Percentiles rank a stretch among this genome's conserved stretches.
Conservation (phyloP, 2,113 vertebrate species). For the Microcebus griseorufus region DNA sequence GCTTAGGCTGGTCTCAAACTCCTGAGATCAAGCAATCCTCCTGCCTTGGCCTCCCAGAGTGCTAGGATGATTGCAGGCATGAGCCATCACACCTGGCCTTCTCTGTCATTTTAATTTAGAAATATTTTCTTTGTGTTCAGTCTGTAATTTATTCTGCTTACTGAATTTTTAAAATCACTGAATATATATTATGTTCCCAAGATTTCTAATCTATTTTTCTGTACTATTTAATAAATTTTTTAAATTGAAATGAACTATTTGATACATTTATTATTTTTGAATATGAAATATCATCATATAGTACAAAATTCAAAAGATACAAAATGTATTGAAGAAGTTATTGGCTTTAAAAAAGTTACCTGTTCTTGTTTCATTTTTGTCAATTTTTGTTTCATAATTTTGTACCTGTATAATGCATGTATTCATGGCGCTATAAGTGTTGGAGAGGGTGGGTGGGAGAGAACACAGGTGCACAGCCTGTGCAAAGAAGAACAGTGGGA, state of each 20-base stretch:
- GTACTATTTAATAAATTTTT: background rate
- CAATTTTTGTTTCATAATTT: conserved; percentile 24
- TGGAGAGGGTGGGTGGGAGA: background rate
- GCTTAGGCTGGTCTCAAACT: too few relatives aligned
- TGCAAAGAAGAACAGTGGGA: background rate
- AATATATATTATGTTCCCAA: background rate
- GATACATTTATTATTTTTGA: background rate
- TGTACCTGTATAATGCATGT: background rate
- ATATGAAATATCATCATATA: background rate
- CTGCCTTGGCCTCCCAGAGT: too few relatives aligned
- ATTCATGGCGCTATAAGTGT: background rate
- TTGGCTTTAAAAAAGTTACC: background rate
- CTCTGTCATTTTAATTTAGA: background rate
- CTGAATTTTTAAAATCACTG: background rate
- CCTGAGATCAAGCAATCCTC: too few relatives aligned
- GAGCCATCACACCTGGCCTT: background rate
- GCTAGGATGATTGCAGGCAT: too few relatives aligned
- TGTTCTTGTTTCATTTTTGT: conserved; percentile 56
- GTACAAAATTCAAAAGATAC: background rate
- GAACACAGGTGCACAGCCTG: background rate
- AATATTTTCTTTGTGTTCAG: background rate
- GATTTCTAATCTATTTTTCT: background rate
- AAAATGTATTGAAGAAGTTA: background rate
- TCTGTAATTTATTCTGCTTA: background rate
- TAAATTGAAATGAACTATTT: background rate